Percentiles rank a stretch among this genome's conserved stretches.
These are phyloP conservation scores for Nesoenas mayeri DNA, from an alignment of 2,113 vertebrate species.

Conservation along the genomic window DNA sequence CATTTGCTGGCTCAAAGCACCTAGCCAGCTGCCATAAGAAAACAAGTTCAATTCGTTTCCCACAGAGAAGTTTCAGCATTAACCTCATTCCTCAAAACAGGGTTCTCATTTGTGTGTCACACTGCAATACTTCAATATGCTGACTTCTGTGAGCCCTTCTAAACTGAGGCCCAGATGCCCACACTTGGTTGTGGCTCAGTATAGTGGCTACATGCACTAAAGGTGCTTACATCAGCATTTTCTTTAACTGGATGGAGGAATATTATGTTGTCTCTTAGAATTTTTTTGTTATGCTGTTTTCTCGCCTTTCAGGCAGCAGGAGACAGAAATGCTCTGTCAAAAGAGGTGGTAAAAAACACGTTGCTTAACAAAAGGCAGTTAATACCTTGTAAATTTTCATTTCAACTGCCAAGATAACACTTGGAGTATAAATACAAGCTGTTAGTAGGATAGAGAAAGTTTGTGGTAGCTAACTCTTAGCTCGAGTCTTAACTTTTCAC, in stretches of 20 bases:
- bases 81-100: not conserved
- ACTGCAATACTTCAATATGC: not conserved
- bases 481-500: not conserved
- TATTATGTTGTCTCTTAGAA: not conserved
- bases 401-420: not conserved
- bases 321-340: not conserved
- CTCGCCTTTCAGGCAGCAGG: not conserved
- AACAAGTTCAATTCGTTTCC: not conserved
- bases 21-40: not conserved
- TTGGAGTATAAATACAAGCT: not conserved
- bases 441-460: not conserved
- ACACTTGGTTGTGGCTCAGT: not conserved
- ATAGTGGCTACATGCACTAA: accelerated
- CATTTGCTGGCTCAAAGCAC: not conserved
- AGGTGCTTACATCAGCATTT: not conserved
- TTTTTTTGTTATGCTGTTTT: not conserved
- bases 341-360: not conserved
- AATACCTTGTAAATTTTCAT: not conserved
- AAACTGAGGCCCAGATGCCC: not conserved
- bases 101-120: not conserved
- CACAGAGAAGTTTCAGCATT: accelerated
- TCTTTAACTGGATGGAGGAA: not conserved
- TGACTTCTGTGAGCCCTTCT: not conserved
- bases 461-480: not conserved
- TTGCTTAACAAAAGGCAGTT: not conserved